phyloP scores from a whole-genome alignment of 2,797 vertebrate genomes.

The Adrianichthys oophorus region DNA sequence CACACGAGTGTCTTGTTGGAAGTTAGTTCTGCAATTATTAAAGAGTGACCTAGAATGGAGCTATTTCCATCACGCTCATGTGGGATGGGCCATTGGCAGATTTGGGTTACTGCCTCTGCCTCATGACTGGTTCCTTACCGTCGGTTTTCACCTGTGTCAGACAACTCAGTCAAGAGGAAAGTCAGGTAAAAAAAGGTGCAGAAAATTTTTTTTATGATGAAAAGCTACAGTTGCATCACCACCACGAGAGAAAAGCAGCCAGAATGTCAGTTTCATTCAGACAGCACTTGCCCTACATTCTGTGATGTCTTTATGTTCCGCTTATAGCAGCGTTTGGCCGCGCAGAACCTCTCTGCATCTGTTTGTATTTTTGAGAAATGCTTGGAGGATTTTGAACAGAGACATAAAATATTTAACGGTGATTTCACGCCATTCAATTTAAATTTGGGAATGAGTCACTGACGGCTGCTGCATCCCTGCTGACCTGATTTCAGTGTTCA shows the following conservation, averaged over 20 bases:
- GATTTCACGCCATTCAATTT: not conserved
- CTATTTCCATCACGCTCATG: constrained; percentile 58
- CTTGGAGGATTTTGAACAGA: too few relatives aligned
- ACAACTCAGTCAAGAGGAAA: not conserved
- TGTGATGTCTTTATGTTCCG: too few relatives aligned
- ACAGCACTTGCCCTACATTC: too few relatives aligned
- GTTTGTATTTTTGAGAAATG: too few relatives aligned
- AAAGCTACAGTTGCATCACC: too few relatives aligned
- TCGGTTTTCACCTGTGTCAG: constrained; percentile 10
- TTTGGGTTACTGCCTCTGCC: constrained; percentile 53
- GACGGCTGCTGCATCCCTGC: not conserved
- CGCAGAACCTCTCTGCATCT: too few relatives aligned
- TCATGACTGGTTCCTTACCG: constrained; percentile 21
- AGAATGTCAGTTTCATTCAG: too few relatives aligned
- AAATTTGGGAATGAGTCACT: constrained; percentile 4
- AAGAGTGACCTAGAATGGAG: constrained; percentile 52
- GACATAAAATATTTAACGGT: not conserved
- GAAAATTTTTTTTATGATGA: not conserved
- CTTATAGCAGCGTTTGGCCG: too few relatives aligned
- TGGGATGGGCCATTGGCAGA: constrained; percentile 56
- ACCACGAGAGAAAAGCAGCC: too few relatives aligned
- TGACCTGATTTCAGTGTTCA: constrained; percentile 7
- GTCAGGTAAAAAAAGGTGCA: not conserved
- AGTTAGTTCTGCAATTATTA: constrained; percentile 51
- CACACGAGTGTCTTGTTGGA: constrained; percentile 4